Base-by-base conservation (phyloP, 1,140 invertebrate species). In the Dendrolimus punctatus region DNA sequence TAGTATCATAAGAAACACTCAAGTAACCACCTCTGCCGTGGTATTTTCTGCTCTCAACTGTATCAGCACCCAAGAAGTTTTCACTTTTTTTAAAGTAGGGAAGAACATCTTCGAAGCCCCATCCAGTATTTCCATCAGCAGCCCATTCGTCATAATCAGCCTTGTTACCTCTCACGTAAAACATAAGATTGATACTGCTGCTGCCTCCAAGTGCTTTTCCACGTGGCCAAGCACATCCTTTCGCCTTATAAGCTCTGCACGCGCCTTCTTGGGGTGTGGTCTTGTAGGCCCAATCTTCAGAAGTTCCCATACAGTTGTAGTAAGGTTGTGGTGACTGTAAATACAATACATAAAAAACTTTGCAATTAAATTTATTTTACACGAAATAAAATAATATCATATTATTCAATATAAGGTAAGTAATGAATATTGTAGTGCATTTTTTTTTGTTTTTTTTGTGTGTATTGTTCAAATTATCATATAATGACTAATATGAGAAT, bases 21-120 rank as follows among this genome's bases (percentile, higher is more conserved):
- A 95, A 70, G 64, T 94, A 94, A 0, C 95, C 95, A 1, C 91
- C 92, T 0, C 88, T 91, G 5, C 87, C 80, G 64, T 96, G 95
- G 60, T 95, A 95, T 0, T 64, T 59, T 46, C 49, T 49, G 40
- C 44, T 58, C 37, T 76, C 58, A 7, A 63, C 57, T 3, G 59
- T 60, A 8, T 63, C 43, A 8, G 76, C 92, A 92, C 23, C 93
- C 76, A 63, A 93, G 91, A 80, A 94, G 91, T 83, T 79, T 76
- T 89, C 87, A 44, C 80, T 83, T 73, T 87, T 88, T 46, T 73
- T 76, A 51, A 87, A 89, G 64, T 87, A 88, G 4, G 70, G 69
- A 4, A 88, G 51, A 2, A 88, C 74, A 6, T 85, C 76, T 10
- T 87, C 60, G 56, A 83, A 88, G 9, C 78, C 76, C 88, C 88